Evolutionary conservation across 1,140 invertebrate genomes (phyloP).

Genomic region (Polyergus mexicanus): DNA sequence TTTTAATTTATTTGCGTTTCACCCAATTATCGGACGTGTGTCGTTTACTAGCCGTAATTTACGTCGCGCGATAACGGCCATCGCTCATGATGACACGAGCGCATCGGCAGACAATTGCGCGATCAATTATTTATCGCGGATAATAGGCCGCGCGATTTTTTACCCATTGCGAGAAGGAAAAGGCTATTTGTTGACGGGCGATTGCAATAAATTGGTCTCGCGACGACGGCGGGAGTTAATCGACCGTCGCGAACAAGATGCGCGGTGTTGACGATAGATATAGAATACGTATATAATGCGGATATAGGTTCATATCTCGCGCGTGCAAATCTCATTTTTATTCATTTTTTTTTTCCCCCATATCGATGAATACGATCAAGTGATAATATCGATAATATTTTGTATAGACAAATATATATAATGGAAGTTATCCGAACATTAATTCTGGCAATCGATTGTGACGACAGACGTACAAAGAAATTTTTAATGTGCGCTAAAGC

Average conservation of each 20-base stretch:
- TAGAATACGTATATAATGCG: neutral
- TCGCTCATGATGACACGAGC: slow-evolving; percentile 13
- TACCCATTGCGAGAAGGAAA: neutral
- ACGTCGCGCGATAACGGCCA: slow-evolving; percentile 30
- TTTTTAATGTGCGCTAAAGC: neutral
- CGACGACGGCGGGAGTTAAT: slow-evolving; percentile 25
- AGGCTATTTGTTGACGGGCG: slow-evolving; percentile 17
- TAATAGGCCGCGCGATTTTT: slow-evolving; percentile 31
- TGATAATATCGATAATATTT: neutral
- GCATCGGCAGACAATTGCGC: slow-evolving; percentile 11
- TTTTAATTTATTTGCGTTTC: slow-evolving; percentile 39
- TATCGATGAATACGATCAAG: neutral
- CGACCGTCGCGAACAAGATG: slow-evolving; percentile 29
- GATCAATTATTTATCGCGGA: slow-evolving; percentile 38
- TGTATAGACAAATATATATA: neutral
- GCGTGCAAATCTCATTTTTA: neutral
- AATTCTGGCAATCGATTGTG: neutral
- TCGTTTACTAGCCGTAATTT: slow-evolving; percentile 43
- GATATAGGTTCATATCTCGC: neutral
- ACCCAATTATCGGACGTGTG: slow-evolving; percentile 43
- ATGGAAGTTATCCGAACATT: neutral
- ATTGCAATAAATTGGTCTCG: slow-evolving; percentile 44
- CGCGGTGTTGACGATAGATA: slow-evolving; percentile 21
- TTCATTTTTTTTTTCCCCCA: neutral
- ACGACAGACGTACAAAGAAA: neutral